These are phyloP conservation scores for Forbesichthys papilliferus DNA, from an alignment of 2,113 vertebrate species.

Conservation along the genomic window DNA sequence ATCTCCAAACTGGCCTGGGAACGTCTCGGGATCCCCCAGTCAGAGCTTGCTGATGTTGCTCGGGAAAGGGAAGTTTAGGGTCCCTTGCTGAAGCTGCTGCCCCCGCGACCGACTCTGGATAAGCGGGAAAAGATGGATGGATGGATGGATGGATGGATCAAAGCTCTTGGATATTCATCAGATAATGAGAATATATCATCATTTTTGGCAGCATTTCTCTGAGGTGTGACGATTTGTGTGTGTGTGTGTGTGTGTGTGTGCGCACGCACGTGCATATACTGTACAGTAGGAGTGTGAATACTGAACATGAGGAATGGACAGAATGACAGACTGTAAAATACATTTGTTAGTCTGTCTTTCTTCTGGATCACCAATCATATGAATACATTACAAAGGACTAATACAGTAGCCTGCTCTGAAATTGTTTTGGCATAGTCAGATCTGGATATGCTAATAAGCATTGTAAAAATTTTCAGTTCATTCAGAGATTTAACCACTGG, in stretches of 20 bases:
- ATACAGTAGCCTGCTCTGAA: neutral
- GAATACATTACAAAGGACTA: neutral
- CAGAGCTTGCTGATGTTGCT: no score
- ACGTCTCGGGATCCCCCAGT: no score
- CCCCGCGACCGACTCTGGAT: no score
- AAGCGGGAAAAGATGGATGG: no score
- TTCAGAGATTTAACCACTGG: conserved; percentile 15
- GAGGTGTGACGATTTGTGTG: neutral
- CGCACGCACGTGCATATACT: neutral
- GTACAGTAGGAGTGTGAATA: neutral
- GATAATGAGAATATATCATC: conserved; percentile 37
- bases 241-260: neutral
- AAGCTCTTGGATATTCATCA: conserved; percentile 22
- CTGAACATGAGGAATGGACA: neutral
- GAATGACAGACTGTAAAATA: no score
- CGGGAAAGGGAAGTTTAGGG: no score
- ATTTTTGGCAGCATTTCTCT: conserved; percentile 1
- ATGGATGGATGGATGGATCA: no score
- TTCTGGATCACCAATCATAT: neutral
- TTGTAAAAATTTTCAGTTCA: conserved; percentile 14
- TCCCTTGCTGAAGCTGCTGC: no score
- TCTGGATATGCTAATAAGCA: conserved; percentile 8
- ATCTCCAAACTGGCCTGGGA: no score
- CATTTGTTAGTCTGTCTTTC: neutral
- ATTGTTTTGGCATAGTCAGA: conserved; percentile 10